These are phyloP conservation scores for Cassiopea xamachana DNA, from an alignment of 30 jellyfish, hydroid and myxozoan species.

Conservation along the genomic window DNA sequence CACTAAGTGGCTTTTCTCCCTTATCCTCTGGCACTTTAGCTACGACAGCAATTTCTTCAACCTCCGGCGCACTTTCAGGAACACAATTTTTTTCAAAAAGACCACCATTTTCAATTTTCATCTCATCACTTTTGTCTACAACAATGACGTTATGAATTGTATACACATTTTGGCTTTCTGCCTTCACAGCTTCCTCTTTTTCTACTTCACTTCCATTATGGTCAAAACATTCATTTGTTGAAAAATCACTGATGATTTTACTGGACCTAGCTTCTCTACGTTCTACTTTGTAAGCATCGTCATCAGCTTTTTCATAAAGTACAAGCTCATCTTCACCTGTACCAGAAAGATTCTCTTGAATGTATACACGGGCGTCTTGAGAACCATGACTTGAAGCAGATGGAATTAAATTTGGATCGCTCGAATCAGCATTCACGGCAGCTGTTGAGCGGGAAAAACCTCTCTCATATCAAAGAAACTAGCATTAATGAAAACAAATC, in stretches of 20 bases:
- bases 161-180: neutral
- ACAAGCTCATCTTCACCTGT: too few relatives aligned
- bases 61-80: neutral
- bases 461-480: neutral
- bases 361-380: too few relatives aligned
- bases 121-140: neutral
- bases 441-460: slow-evolving; percentile 20
- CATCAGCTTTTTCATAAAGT: too few relatives aligned
- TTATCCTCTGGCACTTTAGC: neutral
- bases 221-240: neutral
- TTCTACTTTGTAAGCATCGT: too few relatives aligned
- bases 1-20: neutral
- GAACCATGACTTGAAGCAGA: neutral
- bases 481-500: neutral
- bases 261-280: too few relatives aligned
- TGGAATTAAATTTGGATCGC: neutral
- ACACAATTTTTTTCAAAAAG: neutral
- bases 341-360: too few relatives aligned
- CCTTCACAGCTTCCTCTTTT: neutral
- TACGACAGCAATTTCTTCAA: neutral
- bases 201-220: neutral
- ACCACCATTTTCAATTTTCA: neutral
- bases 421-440: neutral
- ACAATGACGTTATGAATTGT: neutral
- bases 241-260: too few relatives aligned